A percentile compares a stretch with the other conserved stretches of the same genome.
Evolutionary conservation across 2,113 vertebrate genomes (phyloP).

Genomic region (Microcebus jonahi): DNA sequence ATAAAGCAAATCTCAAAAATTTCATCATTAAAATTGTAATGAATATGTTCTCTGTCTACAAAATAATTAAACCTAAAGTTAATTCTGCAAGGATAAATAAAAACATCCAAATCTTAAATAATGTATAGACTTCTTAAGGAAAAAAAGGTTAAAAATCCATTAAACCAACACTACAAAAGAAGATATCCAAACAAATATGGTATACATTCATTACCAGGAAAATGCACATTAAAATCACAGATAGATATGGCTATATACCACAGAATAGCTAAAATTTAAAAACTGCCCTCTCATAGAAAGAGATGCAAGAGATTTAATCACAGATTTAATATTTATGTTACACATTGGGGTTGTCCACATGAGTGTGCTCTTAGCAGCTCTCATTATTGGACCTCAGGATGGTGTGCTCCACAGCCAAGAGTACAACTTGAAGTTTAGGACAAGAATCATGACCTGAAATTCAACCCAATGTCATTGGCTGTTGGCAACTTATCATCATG

Average conservation of each 20-base stretch:
- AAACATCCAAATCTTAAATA: not conserved
- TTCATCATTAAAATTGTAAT: not conserved
- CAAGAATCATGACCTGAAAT: not conserved
- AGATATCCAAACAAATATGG: not conserved
- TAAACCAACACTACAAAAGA: not conserved
- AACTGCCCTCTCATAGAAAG: not conserved
- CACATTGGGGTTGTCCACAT: too few species aligned
- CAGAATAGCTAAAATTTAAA: not conserved
- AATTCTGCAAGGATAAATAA: slow-evolving; percentile 6
- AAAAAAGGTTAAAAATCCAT: not conserved
- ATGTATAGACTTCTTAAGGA: not conserved
- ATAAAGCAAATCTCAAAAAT: not conserved
- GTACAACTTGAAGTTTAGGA: not conserved
- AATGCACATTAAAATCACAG: not conserved
- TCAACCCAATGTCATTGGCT: not conserved
- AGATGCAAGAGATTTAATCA: not conserved
- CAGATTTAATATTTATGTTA: not conserved
- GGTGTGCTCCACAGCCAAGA: not conserved
- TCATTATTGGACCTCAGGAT: not conserved
- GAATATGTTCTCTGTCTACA: not conserved
- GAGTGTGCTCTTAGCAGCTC: not conserved
- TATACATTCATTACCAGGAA: not conserved
- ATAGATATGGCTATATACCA: not conserved
- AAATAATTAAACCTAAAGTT: not conserved
- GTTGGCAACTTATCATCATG: not conserved